phyloP scores from a whole-genome alignment of 2,797 vertebrate species.

The Fringilla coelebs region DNA sequence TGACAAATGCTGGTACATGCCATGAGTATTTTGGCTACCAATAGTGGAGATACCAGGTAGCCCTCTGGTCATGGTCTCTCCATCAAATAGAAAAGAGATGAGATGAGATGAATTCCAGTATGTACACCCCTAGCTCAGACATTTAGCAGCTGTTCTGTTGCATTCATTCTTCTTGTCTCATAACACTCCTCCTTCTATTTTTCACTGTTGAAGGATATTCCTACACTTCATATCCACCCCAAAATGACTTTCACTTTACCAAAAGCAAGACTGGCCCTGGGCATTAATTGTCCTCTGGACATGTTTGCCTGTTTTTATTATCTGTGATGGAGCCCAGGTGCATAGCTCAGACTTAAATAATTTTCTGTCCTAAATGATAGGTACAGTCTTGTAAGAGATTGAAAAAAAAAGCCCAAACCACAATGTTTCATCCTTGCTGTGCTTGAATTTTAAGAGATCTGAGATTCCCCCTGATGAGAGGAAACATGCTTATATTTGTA shows the following conservation, averaged over 20 bases:
- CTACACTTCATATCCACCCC: not conserved
- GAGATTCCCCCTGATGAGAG: not conserved
- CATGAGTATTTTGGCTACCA: not conserved
- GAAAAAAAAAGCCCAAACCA: not conserved
- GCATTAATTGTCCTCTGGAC: conserved; percentile 3
- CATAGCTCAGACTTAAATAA: not conserved
- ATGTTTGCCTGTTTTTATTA: not conserved
- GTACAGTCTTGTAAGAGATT: not conserved
- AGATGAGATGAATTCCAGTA: not conserved
- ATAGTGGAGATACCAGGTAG: not conserved
- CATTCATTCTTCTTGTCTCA: not conserved
- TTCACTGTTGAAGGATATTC: not conserved
- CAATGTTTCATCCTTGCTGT: not conserved
- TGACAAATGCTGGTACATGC: not conserved
- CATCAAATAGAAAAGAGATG: not conserved
- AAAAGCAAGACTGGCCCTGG: not conserved
- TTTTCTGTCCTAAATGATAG: not conserved
- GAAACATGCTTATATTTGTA: not conserved
- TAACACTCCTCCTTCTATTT: not conserved
- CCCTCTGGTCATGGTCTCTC: not conserved
- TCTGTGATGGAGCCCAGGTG: not conserved
- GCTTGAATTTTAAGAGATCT: not conserved
- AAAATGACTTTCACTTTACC: not conserved
- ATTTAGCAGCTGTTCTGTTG: not conserved
- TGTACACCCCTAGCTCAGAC: not conserved